A percentile compares a stretch with the other conserved stretches of the same genome.
Conservation (phyloP, 2,113 vertebrate species). For the Chaetodon auriga region DNA sequence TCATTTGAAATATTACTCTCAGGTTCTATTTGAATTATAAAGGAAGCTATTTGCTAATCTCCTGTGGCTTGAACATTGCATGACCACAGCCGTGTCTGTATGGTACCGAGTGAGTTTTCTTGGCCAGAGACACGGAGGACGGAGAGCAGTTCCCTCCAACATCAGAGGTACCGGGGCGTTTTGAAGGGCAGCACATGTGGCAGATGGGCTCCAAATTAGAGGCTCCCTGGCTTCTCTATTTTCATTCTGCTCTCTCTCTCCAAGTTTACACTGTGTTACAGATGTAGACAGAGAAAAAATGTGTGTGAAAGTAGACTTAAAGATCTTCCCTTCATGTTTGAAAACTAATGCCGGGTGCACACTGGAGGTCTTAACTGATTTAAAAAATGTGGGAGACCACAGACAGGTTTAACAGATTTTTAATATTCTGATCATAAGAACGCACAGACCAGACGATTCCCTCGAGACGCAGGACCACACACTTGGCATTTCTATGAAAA, state of each 20-base stretch:
- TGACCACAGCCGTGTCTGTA: constrained; percentile 45
- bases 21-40: constrained; percentile 38
- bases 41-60: constrained; percentile 37
- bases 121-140: constrained; percentile 64
- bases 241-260: constrained; percentile 70
- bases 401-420: too few species aligned
- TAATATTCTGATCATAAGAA: too few species aligned
- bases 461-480: too few species aligned
- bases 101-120: constrained; percentile 45
- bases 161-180: constrained; percentile 77
- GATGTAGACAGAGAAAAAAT: constrained; percentile 52
- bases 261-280: constrained; percentile 67
- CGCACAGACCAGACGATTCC: too few species aligned
- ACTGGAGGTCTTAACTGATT: too few species aligned
- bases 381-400: too few species aligned
- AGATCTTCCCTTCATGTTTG: constrained; percentile 23
- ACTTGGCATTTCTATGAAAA: too few species aligned
- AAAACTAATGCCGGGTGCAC: not conserved
- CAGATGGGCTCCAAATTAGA: constrained; percentile 84
- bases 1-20: constrained; percentile 16
- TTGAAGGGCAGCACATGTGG: constrained; percentile 82
- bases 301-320: constrained; percentile 28
- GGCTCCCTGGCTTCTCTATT: constrained; percentile 79
- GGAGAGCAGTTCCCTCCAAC: constrained; percentile 59
- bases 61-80: constrained; percentile 33